Conservation (phyloP, 2,888 invertebrate genomes). For the Gryllus longicercus region DNA sequence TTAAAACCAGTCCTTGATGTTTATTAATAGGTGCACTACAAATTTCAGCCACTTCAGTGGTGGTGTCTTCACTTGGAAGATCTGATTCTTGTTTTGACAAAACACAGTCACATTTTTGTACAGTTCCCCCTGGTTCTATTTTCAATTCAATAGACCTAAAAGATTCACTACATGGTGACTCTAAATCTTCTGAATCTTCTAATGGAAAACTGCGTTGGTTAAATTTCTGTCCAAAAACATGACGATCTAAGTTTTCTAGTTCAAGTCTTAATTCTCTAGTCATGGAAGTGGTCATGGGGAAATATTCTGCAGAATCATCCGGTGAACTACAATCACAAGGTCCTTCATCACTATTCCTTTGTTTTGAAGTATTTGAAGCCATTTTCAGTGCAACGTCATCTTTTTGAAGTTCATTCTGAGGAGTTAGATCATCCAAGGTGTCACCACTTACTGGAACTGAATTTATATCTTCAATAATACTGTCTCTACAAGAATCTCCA, state of each 20-base stretch:
- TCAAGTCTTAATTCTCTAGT: constrained; percentile 78
- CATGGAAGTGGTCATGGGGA: constrained; percentile 83
- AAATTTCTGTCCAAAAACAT: constrained; percentile 64
- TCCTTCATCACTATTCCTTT: background rate
- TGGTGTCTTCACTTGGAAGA: constrained; percentile 37
- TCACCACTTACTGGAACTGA: background rate
- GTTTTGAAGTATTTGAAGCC: background rate
- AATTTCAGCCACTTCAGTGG: constrained; percentile 40
- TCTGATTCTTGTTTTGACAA: constrained; percentile 40
- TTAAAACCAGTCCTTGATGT: constrained; percentile 38
- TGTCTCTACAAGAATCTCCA: background rate
- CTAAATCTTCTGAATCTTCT: constrained; percentile 36
- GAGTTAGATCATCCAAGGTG: background rate
- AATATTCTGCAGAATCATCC: constrained; percentile 78
- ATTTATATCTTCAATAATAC: background rate
- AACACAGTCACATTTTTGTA: constrained; percentile 44
- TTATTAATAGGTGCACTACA: constrained; percentile 40
- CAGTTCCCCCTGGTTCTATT: constrained; percentile 36
- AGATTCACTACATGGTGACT: constrained; percentile 37
- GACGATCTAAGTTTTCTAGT: constrained; percentile 77
- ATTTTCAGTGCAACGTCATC: background rate
- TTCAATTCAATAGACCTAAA: constrained; percentile 31
- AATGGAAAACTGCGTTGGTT: constrained; percentile 31
- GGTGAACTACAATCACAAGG: constrained; percentile 63
- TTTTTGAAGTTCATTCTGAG: background rate